Conservation (phyloP, 1,140 invertebrate species). For the Brachionus rubens region DNA sequence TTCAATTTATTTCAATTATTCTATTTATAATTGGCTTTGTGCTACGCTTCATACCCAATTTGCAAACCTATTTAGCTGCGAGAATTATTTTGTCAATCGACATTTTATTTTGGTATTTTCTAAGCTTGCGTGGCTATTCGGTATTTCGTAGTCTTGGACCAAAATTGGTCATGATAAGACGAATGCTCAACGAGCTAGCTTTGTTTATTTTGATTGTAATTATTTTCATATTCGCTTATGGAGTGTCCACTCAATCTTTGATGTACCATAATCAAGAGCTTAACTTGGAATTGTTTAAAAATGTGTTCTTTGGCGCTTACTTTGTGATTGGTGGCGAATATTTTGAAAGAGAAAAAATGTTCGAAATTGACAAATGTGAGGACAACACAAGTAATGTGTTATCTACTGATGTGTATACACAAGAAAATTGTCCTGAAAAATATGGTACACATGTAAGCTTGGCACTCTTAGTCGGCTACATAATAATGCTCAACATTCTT, state of each 20-base stretch:
- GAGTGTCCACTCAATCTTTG: background rate
- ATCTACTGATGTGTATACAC: conserved; percentile 7
- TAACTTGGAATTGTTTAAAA: background rate
- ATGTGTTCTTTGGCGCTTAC: conserved; percentile 29
- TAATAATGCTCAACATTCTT: conserved; percentile 90
- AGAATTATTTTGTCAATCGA: conserved; percentile 33
- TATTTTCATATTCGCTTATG: conserved; percentile 45
- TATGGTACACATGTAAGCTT: conserved; percentile 72
- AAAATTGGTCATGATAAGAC: conserved; percentile 62
- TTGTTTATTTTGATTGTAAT: conserved; percentile 36
- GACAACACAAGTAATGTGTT: background rate
- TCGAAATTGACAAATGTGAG: conserved; percentile 12
- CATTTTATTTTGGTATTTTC: conserved; percentile 50
- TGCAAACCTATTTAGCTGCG: background rate
- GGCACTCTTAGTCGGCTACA: conserved; percentile 85
- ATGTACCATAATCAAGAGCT: conserved; percentile 42
- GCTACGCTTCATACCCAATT: conserved; percentile 45
- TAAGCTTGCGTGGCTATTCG: conserved; percentile 58
- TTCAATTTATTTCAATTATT: conserved; percentile 54
- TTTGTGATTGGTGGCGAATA: conserved; percentile 42
- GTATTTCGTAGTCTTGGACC: conserved; percentile 60
- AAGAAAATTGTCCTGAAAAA: conserved; percentile 32
- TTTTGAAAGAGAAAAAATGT: conserved; percentile 44
- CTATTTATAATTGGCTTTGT: conserved; percentile 50
- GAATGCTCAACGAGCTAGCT: conserved; percentile 57